Conservation (phyloP, 2,113 vertebrate genomes). For the Mesoclemmys tuberculata region DNA sequence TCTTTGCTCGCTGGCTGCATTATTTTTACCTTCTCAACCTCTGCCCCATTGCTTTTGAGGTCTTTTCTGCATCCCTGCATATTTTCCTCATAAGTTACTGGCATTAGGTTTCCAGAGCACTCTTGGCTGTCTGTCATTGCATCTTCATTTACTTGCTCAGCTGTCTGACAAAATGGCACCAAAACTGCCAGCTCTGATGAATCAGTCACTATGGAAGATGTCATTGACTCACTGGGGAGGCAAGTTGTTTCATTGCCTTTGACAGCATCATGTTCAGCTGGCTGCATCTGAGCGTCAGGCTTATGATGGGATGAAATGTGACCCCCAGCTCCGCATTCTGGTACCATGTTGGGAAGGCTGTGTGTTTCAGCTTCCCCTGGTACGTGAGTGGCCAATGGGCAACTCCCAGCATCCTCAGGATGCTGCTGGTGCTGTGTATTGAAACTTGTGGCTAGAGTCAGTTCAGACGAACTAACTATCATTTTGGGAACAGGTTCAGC, state of each 20-base stretch:
- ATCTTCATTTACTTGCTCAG: neutral
- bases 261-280: neutral
- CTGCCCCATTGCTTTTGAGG: neutral
- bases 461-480: neutral
- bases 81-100: neutral
- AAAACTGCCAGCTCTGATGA: neutral
- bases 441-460: neutral
- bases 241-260: neutral
- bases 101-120: neutral
- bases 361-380: neutral
- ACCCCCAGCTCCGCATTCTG: neutral
- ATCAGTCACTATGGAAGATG: neutral
- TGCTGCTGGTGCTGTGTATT: neutral
- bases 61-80: neutral
- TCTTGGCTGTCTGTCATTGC: neutral
- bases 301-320: neutral
- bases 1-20: fast-evolving
- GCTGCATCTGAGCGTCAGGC: neutral
- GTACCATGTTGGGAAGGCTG: neutral
- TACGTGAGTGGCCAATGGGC: fast-evolving
- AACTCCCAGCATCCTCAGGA: neutral
- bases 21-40: neutral
- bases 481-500: neutral
- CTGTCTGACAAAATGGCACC: neutral
- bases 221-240: neutral